These are phyloP conservation scores for Pelagia noctiluca DNA, from an alignment of 30 jellyfish, hydroid and myxozoan species.

Conservation along the genomic window DNA sequence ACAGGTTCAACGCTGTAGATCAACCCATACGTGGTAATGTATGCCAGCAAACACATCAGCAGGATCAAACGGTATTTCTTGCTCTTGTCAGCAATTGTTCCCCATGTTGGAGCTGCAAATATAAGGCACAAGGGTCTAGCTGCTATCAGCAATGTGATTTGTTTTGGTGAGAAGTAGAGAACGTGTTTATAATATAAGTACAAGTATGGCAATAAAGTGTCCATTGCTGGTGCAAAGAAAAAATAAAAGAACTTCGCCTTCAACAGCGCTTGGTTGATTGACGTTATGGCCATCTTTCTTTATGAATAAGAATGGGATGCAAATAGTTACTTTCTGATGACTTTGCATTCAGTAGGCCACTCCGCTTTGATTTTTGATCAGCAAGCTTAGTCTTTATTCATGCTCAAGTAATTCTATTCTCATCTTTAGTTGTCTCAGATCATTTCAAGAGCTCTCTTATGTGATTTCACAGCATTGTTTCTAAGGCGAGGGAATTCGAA, in stretches of 20 bases:
- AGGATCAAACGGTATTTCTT: constrained; percentile 61
- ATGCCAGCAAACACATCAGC: constrained; percentile 70
- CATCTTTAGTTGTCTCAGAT: too few species aligned
- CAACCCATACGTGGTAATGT: constrained; percentile 61
- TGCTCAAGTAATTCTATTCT: too few species aligned
- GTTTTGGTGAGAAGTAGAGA: constrained; percentile 81
- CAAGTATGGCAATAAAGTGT: constrained; percentile 73
- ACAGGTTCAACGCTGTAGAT: constrained; percentile 73
- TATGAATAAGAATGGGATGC: too few species aligned
- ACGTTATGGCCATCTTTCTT: not conserved
- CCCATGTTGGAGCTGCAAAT: constrained; percentile 85
- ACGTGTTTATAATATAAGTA: constrained; percentile 86
- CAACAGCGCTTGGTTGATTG: constrained; percentile 49
- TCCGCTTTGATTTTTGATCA: too few species aligned
- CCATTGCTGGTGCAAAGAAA: constrained; percentile 68
- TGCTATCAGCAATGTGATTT: constrained; percentile 70
- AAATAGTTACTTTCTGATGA: too few species aligned
- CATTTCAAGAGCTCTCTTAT: too few species aligned
- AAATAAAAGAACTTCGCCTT: constrained; percentile 83
- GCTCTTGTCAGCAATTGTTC: constrained; percentile 82
- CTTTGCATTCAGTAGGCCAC: too few species aligned
- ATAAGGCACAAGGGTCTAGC: constrained; percentile 71
- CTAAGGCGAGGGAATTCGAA: too few species aligned
- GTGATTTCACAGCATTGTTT: too few species aligned
- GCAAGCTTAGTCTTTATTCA: too few species aligned